Conservation (phyloP, 2,888 invertebrate species). For the Limnephilus auricula region DNA sequence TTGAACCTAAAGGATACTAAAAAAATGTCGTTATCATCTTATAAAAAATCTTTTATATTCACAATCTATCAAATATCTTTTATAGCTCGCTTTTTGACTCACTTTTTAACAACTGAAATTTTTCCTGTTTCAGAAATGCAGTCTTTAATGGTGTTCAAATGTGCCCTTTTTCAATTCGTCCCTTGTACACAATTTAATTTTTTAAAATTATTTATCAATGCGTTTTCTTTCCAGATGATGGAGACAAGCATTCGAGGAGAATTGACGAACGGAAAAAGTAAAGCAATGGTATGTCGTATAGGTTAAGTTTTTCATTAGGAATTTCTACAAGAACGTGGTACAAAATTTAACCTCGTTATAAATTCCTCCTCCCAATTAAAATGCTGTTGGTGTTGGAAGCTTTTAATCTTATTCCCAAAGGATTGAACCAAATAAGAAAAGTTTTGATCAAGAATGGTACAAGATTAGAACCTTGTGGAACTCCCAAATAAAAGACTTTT, state of each 20-base stretch:
- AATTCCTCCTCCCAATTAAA: too few relatives aligned
- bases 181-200: neutral
- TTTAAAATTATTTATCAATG: neutral
- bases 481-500: too few relatives aligned
- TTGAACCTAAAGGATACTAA: neutral
- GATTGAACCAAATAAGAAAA: too few relatives aligned
- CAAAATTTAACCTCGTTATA: too few relatives aligned
- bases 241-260: constrained; percentile 88
- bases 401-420: too few relatives aligned
- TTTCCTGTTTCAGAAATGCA: too few relatives aligned
- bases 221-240: constrained; percentile 81
- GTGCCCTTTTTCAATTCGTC: neutral
- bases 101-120: too few relatives aligned
- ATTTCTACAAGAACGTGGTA: too few relatives aligned
- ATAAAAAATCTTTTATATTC: too few relatives aligned
- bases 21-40: neutral
- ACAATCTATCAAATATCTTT: neutral
- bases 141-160: neutral
- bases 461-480: too few relatives aligned
- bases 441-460: too few relatives aligned
- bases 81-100: neutral
- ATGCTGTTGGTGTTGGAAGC: too few relatives aligned
- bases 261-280: constrained; percentile 75
- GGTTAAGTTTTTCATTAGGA: neutral
- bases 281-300: constrained; percentile 41